phyloP scores from a whole-genome alignment of 2,888 invertebrate genomes.

The Coecobrya sp. region DNA sequence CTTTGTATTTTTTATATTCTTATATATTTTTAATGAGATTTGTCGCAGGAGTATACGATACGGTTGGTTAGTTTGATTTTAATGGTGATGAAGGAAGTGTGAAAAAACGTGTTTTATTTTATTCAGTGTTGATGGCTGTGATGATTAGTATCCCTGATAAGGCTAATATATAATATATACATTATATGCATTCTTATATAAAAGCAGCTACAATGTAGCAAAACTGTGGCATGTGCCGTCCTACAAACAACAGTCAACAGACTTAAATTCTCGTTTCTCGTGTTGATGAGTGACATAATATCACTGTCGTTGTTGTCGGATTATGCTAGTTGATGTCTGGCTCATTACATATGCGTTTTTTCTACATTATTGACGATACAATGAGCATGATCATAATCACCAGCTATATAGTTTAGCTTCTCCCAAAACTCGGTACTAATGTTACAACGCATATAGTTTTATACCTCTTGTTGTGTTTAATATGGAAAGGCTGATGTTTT shows the following conservation, averaged over 20 bases:
- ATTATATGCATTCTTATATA: too few species aligned
- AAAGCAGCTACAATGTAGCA: too few species aligned
- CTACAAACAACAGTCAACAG: not conserved
- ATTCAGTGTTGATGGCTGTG: not conserved
- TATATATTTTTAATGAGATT: too few species aligned
- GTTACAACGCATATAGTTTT: not conserved
- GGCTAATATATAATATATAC: not conserved
- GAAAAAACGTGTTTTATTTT: not conserved
- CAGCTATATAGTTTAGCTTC: not conserved
- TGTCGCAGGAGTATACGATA: too few species aligned
- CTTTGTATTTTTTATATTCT: too few species aligned
- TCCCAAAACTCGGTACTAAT: conserved; percentile 11
- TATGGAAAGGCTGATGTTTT: not conserved
- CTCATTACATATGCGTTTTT: conserved; percentile 22
- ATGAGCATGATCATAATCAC: not conserved
- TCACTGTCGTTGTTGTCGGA: not conserved
- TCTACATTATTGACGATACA: conserved; percentile 1
- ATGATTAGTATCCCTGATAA: conserved; percentile 18
- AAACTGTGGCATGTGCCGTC: conserved; percentile 40
- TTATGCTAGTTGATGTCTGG: not conserved
- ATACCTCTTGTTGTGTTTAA: not conserved
- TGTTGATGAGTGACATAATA: conserved; percentile 55
- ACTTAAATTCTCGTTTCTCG: not conserved
- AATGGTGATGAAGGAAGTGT: not conserved
- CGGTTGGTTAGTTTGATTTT: too few species aligned